Evolutionary conservation across 2,797 vertebrate species (phyloP), one percentile per base, ranked within the genome.

Genomic region (Florisuga fusca): DNA sequence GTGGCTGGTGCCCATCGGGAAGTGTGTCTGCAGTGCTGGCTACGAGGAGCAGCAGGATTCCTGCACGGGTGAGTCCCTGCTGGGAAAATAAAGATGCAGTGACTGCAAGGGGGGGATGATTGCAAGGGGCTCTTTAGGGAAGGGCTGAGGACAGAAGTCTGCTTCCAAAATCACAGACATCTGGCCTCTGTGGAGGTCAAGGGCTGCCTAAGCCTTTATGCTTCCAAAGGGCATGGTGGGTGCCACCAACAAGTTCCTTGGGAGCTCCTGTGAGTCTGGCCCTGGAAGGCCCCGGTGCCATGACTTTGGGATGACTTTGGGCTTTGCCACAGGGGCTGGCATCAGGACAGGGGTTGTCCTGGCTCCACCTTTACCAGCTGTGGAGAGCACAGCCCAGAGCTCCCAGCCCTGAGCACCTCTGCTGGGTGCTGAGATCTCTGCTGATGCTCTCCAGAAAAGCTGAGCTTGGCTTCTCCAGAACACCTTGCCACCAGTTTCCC

Each of bases 1-100:
- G 96, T 99, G 99, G 99, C 90, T 99, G 93, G 99, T 99, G 88
- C 99, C 99, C 95, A 99, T 99, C 0, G 99, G 99, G 93, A 98
- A 99, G 91, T 99, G 99, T 0, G 98, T 99, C 85, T 99, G 99
- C 98, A 99, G 99, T 0, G 99, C 99, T 0, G 99, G 99, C 17
- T 99, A 99, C 0, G 99, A 99, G 67, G 99, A 99, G 84, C 98
- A 98, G 94, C 97, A 96, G 16, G 99, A 99, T 61, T 98, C 99
- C 91, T 99, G 99, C 36, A 98, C 98, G 77, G 99, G 99, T 99
- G 97, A 99, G 99, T 96, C 36, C 10, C 2, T 61, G 22, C 9
- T 7, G 38, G 38, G 38, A 38, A 38, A 38, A 38, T 13, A 38
- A 38, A 38, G 38, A 38, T 38, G 41, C 5, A 1, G 10, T 51